Conservation (phyloP, 2,113 vertebrate genomes). For the Hydrochoerus hydrochaeris region DNA sequence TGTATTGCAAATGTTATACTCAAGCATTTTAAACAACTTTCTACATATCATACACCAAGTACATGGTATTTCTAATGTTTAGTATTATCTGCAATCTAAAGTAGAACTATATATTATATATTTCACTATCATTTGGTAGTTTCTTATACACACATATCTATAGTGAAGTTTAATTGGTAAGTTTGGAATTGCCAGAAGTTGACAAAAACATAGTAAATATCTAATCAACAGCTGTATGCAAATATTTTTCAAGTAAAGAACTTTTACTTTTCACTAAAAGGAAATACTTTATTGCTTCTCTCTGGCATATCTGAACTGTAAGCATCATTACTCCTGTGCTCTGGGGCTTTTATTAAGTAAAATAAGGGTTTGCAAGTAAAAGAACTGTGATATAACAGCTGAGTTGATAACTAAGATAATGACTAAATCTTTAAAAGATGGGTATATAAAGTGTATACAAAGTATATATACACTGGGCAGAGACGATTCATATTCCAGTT, state of each 20-base stretch:
- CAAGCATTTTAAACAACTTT: background rate
- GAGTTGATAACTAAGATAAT: background rate
- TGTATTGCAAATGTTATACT: background rate
- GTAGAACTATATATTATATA: background rate
- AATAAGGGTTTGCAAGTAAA: background rate
- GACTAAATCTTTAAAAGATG: background rate
- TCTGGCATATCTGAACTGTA: background rate
- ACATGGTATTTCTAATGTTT: slow-evolving; percentile 20
- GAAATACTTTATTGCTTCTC: background rate
- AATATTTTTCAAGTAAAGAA: background rate
- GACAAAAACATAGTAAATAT: background rate
- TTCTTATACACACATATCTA: background rate
- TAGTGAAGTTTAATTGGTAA: background rate
- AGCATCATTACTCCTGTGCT: background rate
- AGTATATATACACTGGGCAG: background rate
- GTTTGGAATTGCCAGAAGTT: background rate
- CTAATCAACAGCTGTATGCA: background rate
- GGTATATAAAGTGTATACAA: background rate
- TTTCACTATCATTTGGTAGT: background rate
- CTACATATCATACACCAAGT: background rate
- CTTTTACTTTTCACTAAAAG: background rate
- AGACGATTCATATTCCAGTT: background rate
- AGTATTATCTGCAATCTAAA: background rate
- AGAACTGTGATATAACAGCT: background rate
- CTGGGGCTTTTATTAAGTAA: background rate